Percentiles rank a stretch among this genome's conserved stretches.
Conservation (phyloP, 2,797 vertebrate species). For the Rhodeus uyekii region DNA sequence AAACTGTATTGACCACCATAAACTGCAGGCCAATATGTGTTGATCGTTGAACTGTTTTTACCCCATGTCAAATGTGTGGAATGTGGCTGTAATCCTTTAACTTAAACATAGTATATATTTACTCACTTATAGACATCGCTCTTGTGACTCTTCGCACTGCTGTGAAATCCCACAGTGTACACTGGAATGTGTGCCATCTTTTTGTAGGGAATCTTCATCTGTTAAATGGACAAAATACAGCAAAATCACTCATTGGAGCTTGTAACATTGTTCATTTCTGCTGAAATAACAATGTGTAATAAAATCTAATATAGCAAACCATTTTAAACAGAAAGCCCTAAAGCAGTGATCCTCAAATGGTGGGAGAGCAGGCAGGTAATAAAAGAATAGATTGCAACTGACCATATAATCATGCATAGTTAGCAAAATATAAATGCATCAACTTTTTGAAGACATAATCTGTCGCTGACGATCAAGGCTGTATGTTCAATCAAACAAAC, state of each 20-base stretch:
- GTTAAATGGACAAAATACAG: conserved; percentile 38
- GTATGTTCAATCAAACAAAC: background rate
- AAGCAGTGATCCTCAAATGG: background rate
- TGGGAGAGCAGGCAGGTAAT: background rate
- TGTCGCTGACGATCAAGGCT: background rate
- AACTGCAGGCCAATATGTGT: background rate
- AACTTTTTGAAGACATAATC: background rate
- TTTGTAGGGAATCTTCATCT: conserved; percentile 98
- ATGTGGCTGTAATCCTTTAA: conserved; percentile 20
- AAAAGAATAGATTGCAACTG: background rate
- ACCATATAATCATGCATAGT: background rate
- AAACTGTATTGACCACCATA: background rate
- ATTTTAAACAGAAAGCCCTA: background rate
- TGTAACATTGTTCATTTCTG: background rate
- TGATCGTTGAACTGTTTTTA: background rate
- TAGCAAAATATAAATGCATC: background rate
- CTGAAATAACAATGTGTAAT: background rate
- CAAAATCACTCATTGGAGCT: background rate
- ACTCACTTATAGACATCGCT: conserved; percentile 90
- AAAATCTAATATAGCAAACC: background rate
- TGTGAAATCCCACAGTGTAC: conserved; percentile 92
- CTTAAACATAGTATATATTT: background rate
- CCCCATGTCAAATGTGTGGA: background rate
- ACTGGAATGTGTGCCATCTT: conserved; percentile 95
- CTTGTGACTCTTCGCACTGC: conserved; percentile 71